Base-by-base conservation (phyloP, 1,140 invertebrate species). In the Drosophila arizonae region DNA sequence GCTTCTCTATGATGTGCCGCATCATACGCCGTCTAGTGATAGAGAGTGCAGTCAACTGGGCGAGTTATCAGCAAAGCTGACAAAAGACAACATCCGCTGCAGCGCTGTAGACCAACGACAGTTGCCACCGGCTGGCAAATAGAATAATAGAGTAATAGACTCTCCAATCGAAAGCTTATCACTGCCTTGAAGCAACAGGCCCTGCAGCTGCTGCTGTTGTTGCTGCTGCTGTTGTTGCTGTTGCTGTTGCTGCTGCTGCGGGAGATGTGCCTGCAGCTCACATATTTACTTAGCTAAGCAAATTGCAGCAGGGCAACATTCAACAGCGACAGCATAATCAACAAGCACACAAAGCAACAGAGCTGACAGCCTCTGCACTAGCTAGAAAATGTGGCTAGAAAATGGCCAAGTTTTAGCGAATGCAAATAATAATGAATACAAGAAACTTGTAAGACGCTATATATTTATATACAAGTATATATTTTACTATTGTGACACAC, bases 11-110 rank as follows among this genome's bases (percentile, higher is more conserved):
- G 76, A 75, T 72, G 72, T 78, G 70, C 74, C 74, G 70, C 43
- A 73, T 76, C 62, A 55, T 15, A 39, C 36, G 46, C 41, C 60
- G 43, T 6, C 36, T 36, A 4, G 55, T 41, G 39, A 54, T 57
- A 57, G 26, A 78, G 76, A 88, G 82, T 87, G 82, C 82, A 87
- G 66, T 87, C 82, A 87, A 87, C 82, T 75, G 61, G 24, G 8
- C 28, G 60, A 62, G 75, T 86, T 82, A 87, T 87, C 79, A 85
- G 71, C 60, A 48, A 43, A 36, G 65, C n/a, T 15, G 54, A 76
- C 72, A 79, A 76, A 68, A 79, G 73, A 76, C 76, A 72, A 86
- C 82, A 86, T 86, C 82, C 82, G 84, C 67, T 41, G 67, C 36
- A 24, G 21, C 6, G 28, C 28, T 30, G 28, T 30, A 24, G 69